Evolutionary conservation across 1,140 invertebrate species (phyloP).

Genomic region (Nebria ingens): DNA sequence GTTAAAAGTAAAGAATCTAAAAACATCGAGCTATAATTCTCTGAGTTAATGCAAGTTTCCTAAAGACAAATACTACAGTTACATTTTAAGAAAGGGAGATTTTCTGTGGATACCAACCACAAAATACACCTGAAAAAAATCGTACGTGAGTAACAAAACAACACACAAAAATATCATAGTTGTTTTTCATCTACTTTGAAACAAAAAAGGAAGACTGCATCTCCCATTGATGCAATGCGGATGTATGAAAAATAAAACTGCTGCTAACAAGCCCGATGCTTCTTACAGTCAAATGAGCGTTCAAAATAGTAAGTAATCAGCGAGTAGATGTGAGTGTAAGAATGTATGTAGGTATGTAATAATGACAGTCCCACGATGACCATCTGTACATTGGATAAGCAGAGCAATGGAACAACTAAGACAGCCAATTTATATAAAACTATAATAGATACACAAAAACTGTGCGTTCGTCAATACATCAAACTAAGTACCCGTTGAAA

Average conservation of each 20-base stretch:
- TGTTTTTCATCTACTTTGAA: constrained; percentile 5
- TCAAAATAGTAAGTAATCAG: not conserved
- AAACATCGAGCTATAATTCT: too few species aligned
- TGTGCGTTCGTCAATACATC: too few species aligned
- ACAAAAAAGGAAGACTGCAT: constrained; percentile 11
- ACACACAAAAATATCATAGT: constrained; percentile 7
- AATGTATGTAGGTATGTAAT: too few species aligned
- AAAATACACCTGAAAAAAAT: constrained; percentile 9
- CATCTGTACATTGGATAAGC: too few species aligned
- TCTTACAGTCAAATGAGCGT: not conserved
- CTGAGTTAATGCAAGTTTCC: not conserved
- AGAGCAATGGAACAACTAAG: too few species aligned
- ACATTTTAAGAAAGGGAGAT: not conserved
- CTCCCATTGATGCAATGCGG: not conserved
- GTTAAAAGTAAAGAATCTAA: not conserved
- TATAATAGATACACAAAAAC: too few species aligned
- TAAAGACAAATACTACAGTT: not conserved
- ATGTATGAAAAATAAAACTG: not conserved
- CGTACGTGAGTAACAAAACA: constrained; percentile 10
- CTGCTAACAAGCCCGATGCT: constrained; percentile 7
- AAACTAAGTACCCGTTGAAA: too few species aligned
- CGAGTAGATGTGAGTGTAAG: too few species aligned
- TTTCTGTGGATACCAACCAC: not conserved
- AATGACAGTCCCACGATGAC: too few species aligned
- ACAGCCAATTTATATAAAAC: too few species aligned